phyloP scores from a whole-genome alignment of 2,888 invertebrate genomes.

The Scaptomyza cyrtandrae region DNA sequence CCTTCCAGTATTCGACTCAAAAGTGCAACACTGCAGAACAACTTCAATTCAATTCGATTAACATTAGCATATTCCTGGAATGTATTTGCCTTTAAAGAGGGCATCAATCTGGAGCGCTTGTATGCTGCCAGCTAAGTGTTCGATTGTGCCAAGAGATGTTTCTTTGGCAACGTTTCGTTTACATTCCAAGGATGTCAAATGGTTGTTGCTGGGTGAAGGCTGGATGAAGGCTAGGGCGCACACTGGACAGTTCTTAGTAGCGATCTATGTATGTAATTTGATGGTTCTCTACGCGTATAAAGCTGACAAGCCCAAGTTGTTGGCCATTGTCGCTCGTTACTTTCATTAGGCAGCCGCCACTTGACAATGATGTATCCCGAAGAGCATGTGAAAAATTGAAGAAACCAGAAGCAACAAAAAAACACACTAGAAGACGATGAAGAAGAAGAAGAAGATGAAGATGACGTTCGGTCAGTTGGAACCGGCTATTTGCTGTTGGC shows the following conservation, averaged over 20 bases:
- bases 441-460: constrained; percentile 24
- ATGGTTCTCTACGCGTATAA: constrained; percentile 46
- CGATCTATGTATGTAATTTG: constrained; percentile 44
- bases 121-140: constrained; percentile 32
- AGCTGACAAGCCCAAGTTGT: constrained; percentile 51
- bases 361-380: constrained; percentile 81
- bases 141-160: constrained; percentile 26
- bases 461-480: constrained; percentile 50
- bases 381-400: constrained; percentile 79
- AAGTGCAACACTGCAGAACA: background rate
- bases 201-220: no score
- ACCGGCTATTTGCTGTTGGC: constrained; percentile 24
- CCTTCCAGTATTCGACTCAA: constrained; percentile 9
- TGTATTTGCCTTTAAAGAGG: constrained; percentile 52
- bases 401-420: constrained; percentile 42
- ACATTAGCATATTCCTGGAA: constrained; percentile 55
- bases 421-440: background rate
- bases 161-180: background rate
- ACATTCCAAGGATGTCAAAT: constrained; percentile 38
- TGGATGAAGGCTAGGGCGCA: constrained; percentile 5
- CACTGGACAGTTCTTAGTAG: constrained; percentile 27
- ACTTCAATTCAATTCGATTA: background rate
- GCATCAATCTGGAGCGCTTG: constrained; percentile 47
- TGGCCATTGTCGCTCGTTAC: constrained; percentile 72
- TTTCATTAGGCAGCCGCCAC: constrained; percentile 71